phyloP scores from a whole-genome alignment of 2,113 vertebrate species.

The Ictidomys tridecemlineatus region DNA sequence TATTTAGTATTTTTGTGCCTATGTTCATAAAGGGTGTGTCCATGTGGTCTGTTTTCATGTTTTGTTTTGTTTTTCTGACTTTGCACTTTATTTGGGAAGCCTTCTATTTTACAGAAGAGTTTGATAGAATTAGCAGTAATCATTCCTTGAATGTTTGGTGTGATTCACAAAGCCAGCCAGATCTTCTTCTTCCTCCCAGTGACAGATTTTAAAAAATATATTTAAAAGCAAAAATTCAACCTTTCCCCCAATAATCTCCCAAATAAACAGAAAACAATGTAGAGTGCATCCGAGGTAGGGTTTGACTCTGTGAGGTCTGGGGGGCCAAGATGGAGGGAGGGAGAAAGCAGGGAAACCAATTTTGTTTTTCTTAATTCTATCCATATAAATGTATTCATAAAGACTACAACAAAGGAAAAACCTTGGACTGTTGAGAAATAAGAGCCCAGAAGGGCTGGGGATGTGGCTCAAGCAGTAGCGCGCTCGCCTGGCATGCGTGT shows the following conservation, averaged over 20 bases:
- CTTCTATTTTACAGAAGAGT: too few relatives aligned
- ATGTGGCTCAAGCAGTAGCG: too few relatives aligned
- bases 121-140: too few relatives aligned
- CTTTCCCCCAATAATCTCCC: slow-evolving; percentile 75
- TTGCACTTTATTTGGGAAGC: too few relatives aligned
- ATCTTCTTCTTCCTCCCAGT: slow-evolving; percentile 35
- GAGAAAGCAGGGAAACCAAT: slow-evolving; percentile 84
- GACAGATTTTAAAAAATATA: slow-evolving; percentile 85
- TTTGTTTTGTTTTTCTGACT: too few relatives aligned
- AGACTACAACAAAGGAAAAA: slow-evolving; percentile 81
- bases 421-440: slow-evolving; percentile 63
- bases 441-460: neutral
- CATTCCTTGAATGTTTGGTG: too few relatives aligned
- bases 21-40: too few relatives aligned
- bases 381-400: slow-evolving; percentile 91
- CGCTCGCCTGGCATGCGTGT: too few relatives aligned
- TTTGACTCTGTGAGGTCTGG: slow-evolving; percentile 79
- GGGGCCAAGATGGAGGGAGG: slow-evolving; percentile 79
- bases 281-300: slow-evolving; percentile 81
- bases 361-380: slow-evolving; percentile 89
- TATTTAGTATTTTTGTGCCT: too few relatives aligned
- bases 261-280: slow-evolving; percentile 88
- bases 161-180: too few relatives aligned
- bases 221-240: slow-evolving; percentile 89
- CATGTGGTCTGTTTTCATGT: too few relatives aligned